Conservation (phyloP, 2,797 vertebrate species). For the Chelonia mydas region DNA sequence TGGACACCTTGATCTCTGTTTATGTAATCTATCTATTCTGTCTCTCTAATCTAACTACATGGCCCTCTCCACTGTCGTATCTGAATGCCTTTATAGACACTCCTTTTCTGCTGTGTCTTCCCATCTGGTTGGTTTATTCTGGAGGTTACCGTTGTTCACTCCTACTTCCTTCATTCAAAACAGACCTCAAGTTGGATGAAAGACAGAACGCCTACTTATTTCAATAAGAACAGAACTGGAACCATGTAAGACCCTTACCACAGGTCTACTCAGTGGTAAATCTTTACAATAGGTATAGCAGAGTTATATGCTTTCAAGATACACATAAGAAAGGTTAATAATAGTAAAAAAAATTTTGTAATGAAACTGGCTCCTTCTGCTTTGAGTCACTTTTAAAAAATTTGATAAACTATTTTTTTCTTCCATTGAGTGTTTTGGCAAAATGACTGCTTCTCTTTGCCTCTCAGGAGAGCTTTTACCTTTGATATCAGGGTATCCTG, state of each 20-base stretch:
- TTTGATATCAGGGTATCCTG: slow-evolving; percentile 67
- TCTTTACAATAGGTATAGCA: background rate
- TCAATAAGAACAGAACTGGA: accelerated
- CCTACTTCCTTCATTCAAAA: background rate
- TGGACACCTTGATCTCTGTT: background rate
- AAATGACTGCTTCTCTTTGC: background rate
- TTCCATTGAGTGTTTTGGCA: slow-evolving; percentile 20
- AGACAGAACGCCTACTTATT: background rate
- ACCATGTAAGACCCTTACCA: accelerated
- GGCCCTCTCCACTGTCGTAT: background rate
- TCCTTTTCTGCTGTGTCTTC: background rate
- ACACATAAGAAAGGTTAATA: background rate
- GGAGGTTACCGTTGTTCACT: background rate
- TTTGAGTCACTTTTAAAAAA: background rate
- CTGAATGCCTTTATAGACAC: background rate
- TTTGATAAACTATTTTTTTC: background rate
- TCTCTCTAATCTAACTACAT: background rate
- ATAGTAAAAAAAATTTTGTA: slow-evolving; percentile 13
- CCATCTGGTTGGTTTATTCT: background rate
- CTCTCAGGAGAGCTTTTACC: slow-evolving; percentile 57
- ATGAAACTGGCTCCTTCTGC: slow-evolving; percentile 1
- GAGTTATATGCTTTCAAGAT: slow-evolving; percentile 20
- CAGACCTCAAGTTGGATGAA: background rate
- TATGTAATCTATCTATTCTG: background rate
- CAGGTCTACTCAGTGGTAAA: background rate